Conservation (phyloP, 2,797 vertebrate species). For the Myiotriccus ornatus region DNA sequence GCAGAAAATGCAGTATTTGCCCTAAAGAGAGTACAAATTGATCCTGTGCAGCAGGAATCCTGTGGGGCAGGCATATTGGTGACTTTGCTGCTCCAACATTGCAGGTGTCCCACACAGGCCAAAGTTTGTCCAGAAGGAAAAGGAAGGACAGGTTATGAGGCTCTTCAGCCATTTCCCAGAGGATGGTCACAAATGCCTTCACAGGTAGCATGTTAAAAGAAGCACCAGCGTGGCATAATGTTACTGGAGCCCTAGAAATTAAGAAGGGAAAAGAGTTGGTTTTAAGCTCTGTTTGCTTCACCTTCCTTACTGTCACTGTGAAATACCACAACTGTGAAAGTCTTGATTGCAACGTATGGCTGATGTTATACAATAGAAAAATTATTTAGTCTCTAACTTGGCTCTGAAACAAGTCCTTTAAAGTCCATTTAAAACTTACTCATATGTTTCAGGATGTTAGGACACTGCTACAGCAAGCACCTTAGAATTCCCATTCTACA, state of each 20-base stretch:
- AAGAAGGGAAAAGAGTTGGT: background rate
- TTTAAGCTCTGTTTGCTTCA: background rate
- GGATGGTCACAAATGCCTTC: background rate
- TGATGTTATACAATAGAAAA: background rate
- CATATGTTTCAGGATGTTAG: background rate
- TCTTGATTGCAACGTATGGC: background rate
- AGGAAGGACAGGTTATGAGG: background rate
- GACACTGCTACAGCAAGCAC: background rate
- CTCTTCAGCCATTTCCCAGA: background rate
- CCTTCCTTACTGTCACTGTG: background rate
- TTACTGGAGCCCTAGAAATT: background rate
- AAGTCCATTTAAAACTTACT: background rate
- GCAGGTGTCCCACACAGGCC: fast-evolving
- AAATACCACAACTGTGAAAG: background rate
- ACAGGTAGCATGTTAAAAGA: background rate
- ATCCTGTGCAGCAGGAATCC: background rate
- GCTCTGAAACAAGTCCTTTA: background rate
- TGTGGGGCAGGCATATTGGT: fast-evolving
- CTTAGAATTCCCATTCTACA: background rate
- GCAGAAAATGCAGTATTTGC: background rate
- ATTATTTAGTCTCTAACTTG: background rate
- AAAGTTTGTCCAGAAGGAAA: background rate
- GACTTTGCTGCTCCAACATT: background rate
- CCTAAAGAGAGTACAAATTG: background rate
- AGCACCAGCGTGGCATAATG: background rate